These are phyloP conservation scores for Cephalopachus bancanus DNA, from an alignment of 2,797 vertebrate species.

Conservation along the genomic window DNA sequence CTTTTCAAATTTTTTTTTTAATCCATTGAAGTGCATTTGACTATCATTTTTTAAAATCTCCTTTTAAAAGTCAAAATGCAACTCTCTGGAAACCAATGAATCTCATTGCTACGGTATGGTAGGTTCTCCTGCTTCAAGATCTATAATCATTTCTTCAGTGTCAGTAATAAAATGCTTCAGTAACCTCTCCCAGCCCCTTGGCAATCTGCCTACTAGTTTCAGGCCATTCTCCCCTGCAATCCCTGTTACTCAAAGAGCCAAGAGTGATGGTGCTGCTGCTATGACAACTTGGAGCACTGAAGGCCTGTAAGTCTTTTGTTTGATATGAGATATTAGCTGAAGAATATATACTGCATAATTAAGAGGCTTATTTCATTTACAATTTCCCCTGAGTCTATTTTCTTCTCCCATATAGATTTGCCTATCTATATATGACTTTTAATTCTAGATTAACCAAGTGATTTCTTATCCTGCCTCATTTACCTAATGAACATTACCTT, in stretches of 20 bases:
- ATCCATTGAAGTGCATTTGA: constrained; percentile 81
- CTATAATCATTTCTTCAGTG: constrained; percentile 80
- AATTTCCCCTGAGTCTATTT: constrained; percentile 14
- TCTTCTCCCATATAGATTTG: not conserved
- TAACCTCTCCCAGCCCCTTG: constrained; percentile 76
- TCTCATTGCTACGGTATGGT: constrained; percentile 82
- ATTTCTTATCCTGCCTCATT: not conserved
- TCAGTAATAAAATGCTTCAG: constrained; percentile 83
- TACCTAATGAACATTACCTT: not conserved
- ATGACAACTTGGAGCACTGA: constrained; percentile 35
- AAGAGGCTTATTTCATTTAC: constrained; percentile 43
- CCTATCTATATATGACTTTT: not conserved
- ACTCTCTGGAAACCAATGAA: constrained; percentile 83
- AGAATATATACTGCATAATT: constrained; percentile 7
- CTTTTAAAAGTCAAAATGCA: constrained; percentile 83
- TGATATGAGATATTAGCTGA: constrained; percentile 60
- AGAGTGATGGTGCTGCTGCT: constrained; percentile 32
- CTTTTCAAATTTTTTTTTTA: constrained; percentile 83
- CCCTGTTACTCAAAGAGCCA: constrained; percentile 68
- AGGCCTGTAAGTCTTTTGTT: constrained; percentile 40
- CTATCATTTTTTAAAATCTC: constrained; percentile 80
- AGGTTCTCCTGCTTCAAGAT: constrained; percentile 76
- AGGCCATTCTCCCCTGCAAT: constrained; percentile 65
- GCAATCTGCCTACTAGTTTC: constrained; percentile 75
- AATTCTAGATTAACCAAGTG: constrained; percentile 13